Evolutionary conservation across 2,113 vertebrate genomes (phyloP), one percentile per base, ranked within the genome.

Genomic region (Calonectris borealis): DNA sequence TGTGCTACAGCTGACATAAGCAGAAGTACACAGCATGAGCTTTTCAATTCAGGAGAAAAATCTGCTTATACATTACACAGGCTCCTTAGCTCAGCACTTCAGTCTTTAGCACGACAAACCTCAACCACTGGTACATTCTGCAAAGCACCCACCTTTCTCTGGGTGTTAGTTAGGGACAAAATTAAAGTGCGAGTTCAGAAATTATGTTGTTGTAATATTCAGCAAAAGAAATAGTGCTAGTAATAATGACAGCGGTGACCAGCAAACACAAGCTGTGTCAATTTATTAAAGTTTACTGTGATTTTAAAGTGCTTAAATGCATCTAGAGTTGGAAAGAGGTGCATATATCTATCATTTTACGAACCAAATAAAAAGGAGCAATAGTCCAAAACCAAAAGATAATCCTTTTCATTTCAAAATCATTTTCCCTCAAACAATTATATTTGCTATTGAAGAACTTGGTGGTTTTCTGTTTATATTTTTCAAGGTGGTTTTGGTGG

Each of bases 51-150:
- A 87, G 73, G 80, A 69, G 51, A 79, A 93, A 94, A 95, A 86
- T 90, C 79, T 93, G 86, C 61, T 95, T 83, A 31, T 78, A 84
- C 0, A 1, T 93, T 82, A 49, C 36, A 31, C 31, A 48, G 55
- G 57, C 68, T 90, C 76, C 88, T 92, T 68, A 95, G 77, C 65
- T 96, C 73, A 90, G 88, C 90, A 86, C 52, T 93, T 95, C 42
- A 44, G 27, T 64, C 60, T 70, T 51, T 10, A 86, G 78, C 49
- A 85, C 38, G 85, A 88, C 75, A 88, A 94, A 88, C 55, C 76
- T 92, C 83, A 83, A 25, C 60, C 64, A 40, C 72, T 78, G 92
- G 55, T 60, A 78, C 55, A 52, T 48, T 62, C 46, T 34, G 36
- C 58, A 88, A 91, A 90, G 88, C 31, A 72, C 19, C 6, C 79